Evolutionary conservation across 2,888 invertebrate genomes (phyloP), one percentile per base, ranked within the genome.

Genomic region (Heliconius erato): DNA sequence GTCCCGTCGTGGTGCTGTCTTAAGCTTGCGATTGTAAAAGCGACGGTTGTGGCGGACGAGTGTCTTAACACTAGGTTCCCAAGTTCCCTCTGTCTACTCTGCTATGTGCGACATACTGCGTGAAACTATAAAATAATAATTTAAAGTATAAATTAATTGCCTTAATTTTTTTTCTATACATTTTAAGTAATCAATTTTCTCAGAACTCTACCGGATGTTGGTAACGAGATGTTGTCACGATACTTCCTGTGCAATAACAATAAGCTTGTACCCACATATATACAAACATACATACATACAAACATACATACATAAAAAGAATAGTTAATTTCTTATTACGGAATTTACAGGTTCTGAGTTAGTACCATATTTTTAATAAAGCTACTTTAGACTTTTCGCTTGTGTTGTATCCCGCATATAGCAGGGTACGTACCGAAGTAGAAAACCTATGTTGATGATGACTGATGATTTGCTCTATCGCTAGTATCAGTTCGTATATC

Each of bases 231-330:
- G 71, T 71, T 71, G 40, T 26, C 71, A 71, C 71, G 71, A 40
- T 71, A 71, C 40, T 71, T 71, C 71, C 71, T 71, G 40, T 71
- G 44, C n/a, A 44, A 44, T 44, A 71, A 71, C 71, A 71, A 71
- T 71, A n/a, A 44, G 14, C 12, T n/a, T 71, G n/a, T 71, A 71
- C 35, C 11, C 9, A 40, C 35, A 40, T 40, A 40, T 40, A 0
- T 40, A 40, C 26, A n/a, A 26, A 40, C 40, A 3, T 44, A 71
- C 5, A 28, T 28, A 67, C 2, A 28, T 9, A 63, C n/a, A 23
- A 23, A n/a, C 26, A 28, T 67, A 12, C 12, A 0, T 14, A 65
- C 35, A 68, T 35, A n/a, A 11, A 71, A 4, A 11, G n/a, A 63
- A 63, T 11, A 11, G 1, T 11, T 63, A n/a, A n/a, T 63, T 63